A percentile compares a stretch with the other conserved stretches of the same genome.
Conservation (phyloP, 2,113 vertebrate species). For the Lamprotornis superbus region DNA sequence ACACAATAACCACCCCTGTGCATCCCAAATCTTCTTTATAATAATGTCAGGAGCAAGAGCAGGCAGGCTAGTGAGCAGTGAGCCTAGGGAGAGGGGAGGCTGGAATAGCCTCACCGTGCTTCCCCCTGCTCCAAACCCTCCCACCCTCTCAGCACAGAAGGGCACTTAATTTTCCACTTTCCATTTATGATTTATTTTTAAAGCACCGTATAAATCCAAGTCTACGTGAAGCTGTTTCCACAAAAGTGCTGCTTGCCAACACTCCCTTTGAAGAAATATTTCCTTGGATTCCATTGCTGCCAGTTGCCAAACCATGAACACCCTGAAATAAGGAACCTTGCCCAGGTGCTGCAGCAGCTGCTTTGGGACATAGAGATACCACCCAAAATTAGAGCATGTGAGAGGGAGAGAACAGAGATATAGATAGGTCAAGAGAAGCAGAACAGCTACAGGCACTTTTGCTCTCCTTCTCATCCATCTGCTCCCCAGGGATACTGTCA, state of each 20-base stretch:
- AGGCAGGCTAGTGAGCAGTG: fast-evolving
- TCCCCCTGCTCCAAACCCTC: background rate
- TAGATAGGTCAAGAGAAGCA: background rate
- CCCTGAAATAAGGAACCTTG: background rate
- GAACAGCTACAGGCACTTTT: background rate
- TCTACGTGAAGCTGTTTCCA: fast-evolving
- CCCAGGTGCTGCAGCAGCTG: background rate
- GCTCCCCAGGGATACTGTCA: background rate
- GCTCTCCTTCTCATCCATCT: background rate
- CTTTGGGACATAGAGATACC: background rate
- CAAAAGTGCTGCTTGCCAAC: background rate
- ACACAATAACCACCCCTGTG: background rate
- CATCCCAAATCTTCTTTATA: background rate
- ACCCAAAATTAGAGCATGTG: background rate
- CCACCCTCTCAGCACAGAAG: background rate
- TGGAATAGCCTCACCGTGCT: fast-evolving
- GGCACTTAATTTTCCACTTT: background rate
- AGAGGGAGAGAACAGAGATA: background rate
- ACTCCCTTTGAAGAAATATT: background rate
- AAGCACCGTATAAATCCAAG: background rate
- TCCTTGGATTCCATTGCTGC: background rate
- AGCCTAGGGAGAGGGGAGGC: background rate
- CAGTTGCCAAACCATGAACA: background rate
- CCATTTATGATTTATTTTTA: background rate
- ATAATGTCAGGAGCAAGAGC: background rate